Percentiles rank a stretch among this genome's conserved stretches.
phyloP scores from a whole-genome alignment of 2,797 vertebrate genomes.

The Gallinago stenura region DNA sequence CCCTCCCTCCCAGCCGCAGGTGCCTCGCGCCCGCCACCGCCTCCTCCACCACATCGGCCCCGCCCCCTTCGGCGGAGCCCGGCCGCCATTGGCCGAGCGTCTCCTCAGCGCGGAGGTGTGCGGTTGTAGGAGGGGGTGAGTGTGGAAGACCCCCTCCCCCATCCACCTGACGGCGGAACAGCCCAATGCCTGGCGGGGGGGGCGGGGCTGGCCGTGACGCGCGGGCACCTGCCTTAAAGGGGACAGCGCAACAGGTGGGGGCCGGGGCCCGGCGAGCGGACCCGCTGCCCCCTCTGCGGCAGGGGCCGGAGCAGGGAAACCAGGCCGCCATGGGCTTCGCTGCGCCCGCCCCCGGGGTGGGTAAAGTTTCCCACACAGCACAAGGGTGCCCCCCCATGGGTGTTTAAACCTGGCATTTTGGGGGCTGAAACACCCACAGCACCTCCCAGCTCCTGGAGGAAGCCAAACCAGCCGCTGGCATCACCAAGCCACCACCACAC shows the following conservation, averaged over 20 bases:
- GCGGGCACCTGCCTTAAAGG: conserved; percentile 11
- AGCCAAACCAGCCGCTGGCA: fast-evolving
- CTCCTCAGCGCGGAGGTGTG: neutral
- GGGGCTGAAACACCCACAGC: too few species aligned
- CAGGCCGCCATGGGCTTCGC: fast-evolving
- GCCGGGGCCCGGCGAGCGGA: neutral
- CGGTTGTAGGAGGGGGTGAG: neutral
- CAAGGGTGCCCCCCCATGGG: fast-evolving
- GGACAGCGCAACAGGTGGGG: conserved; percentile 29
- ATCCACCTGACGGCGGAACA: neutral
- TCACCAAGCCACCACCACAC: fast-evolving
- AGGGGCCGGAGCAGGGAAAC: too few species aligned
- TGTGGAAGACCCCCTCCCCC: neutral
- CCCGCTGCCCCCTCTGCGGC: fast-evolving
- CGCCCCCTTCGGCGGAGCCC: neutral
- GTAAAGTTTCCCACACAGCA: neutral
- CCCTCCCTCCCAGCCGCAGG: neutral
- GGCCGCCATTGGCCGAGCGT: neutral
- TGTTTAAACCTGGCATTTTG: fast-evolving
- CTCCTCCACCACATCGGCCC: neutral
- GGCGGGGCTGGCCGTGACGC: neutral
- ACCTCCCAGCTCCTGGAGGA: too few species aligned
- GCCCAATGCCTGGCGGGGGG: neutral
- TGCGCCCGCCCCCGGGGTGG: neutral
- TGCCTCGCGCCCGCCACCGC: neutral